A percentile compares a stretch with the other conserved stretches of the same genome.
These are phyloP conservation scores for Drosophila mulleri DNA, from an alignment of 2,888 invertebrate genomes.

Conservation along the genomic window DNA sequence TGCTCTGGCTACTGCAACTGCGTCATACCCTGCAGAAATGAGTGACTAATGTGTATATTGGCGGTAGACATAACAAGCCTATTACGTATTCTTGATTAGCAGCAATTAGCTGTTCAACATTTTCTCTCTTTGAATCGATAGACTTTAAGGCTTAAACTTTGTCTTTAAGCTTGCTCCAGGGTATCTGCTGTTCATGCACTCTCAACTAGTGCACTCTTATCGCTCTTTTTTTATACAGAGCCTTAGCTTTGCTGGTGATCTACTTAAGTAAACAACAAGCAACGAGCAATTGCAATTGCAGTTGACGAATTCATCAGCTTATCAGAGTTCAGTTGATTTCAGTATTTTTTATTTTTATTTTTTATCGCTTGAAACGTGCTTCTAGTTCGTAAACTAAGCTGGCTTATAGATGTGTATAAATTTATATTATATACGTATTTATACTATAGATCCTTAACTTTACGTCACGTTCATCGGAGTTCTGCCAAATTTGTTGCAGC, in stretches of 20 bases:
- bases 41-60: neutral
- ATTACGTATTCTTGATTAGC: too few relatives aligned
- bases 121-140: neutral
- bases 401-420: neutral
- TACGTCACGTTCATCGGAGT: constrained; percentile 15
- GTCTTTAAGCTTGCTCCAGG: neutral
- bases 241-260: neutral
- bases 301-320: constrained; percentile 6
- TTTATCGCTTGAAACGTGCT: constrained; percentile 5
- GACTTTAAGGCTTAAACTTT: neutral
- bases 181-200: neutral
- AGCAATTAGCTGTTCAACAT: neutral
- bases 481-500: constrained; percentile 11
- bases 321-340: constrained; percentile 2
- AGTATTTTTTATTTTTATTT: neutral
- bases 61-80: neutral
- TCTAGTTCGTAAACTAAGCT: neutral
- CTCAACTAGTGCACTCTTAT: neutral
- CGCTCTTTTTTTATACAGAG: neutral
- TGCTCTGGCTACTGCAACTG: constrained; percentile 4
- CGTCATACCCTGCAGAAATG: neutral
- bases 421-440: neutral
- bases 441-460: constrained; percentile 5
- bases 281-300: constrained; percentile 1
- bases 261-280: neutral